Evolutionary conservation across 1,140 invertebrate species (phyloP), one percentile per base, ranked within the genome.

Genomic region (Hycleus cichorii): DNA sequence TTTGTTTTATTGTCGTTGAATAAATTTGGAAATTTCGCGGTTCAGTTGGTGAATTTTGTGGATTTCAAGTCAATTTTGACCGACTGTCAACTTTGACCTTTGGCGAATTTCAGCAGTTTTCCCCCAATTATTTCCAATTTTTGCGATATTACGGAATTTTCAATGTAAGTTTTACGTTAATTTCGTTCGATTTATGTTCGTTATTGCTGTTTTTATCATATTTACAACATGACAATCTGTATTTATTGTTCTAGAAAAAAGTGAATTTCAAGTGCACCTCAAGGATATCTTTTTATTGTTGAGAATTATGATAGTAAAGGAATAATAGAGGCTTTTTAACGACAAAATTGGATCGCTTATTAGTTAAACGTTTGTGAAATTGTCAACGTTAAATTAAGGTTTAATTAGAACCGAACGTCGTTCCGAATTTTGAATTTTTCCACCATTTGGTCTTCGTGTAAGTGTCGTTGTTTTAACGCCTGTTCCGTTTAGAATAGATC

Each of bases 221-320:
- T 51, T 55, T 55, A 11, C 54, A 39, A 26, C 46, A 53, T 53
- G 56, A 58, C 56, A 54, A 44, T 53, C 11, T 39, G 18, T 40
- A 40, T 60, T 60, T 60, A 12, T 45, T 56, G 43, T 60, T 61
- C 44, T 56, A 62, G 59, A 61, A 65, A 32, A 32, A 67, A 67
- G 67, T 60, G 64, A 69, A 63, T 66, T 69, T 72, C 70, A 72
- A 72, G 70, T 68, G 64, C 70, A 70, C 55, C 59, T 65, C 70
- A 72, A 72, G 70, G 70, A 67, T 66, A 69, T 25, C 32, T 32
- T 18, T 18, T 32, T 32, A 32, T 32, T 32, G 32, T 32, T 5
- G 7, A 32, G 7, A 32, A 32, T 32, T 5, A 32, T 7, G 32
- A 32, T 32, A 32, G 7, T 32, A 32, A 32, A 32, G 32, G 32